A percentile compares a stretch with the other conserved stretches of the same genome.
Conservation (phyloP, 2,888 invertebrate species). For the Drosophila greeni region DNA sequence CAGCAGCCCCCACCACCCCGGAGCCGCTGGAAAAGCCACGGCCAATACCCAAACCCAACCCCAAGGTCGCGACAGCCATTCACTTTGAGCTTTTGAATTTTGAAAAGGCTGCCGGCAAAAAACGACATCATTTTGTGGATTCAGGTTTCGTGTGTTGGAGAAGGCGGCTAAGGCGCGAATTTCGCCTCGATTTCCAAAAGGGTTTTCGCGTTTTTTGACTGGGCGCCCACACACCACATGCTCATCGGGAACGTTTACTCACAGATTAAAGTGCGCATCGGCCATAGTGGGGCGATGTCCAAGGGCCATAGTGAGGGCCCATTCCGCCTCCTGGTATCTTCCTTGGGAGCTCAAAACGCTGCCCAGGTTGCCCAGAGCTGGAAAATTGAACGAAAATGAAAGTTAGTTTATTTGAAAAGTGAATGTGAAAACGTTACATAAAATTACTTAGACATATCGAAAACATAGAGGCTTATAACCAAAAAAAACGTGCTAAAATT, state of each 20-base stretch:
- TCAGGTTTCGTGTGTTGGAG: constrained; percentile 44
- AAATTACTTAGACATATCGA: neutral
- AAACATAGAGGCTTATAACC: no score
- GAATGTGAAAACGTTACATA: neutral
- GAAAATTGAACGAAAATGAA: constrained; percentile 39
- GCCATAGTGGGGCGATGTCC: constrained; percentile 97
- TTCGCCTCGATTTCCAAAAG: constrained; percentile 49
- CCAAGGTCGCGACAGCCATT: constrained; percentile 66
- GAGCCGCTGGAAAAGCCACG: neutral
- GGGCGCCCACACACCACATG: constrained; percentile 42
- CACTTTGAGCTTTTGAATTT: constrained; percentile 74
- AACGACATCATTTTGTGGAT: constrained; percentile 56
- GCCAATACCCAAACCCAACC: constrained; percentile 15
- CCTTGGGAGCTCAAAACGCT: constrained; percentile 95
- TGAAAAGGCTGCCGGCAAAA: constrained; percentile 61
- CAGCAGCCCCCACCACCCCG: constrained; percentile 24
- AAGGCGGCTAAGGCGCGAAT: constrained; percentile 28
- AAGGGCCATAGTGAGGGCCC: constrained; percentile 92
- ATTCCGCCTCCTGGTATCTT: constrained; percentile 90
- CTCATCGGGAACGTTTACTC: constrained; percentile 81
- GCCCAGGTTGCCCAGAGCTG: constrained; percentile 98
- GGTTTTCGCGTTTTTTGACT: constrained; percentile 17
- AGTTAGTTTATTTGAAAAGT: neutral
- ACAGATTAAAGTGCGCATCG: constrained; percentile 99
- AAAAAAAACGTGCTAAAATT: neutral